Evolutionary conservation across 1,140 invertebrate species (phyloP).

Genomic region (Dendrolimus kikuchii): DNA sequence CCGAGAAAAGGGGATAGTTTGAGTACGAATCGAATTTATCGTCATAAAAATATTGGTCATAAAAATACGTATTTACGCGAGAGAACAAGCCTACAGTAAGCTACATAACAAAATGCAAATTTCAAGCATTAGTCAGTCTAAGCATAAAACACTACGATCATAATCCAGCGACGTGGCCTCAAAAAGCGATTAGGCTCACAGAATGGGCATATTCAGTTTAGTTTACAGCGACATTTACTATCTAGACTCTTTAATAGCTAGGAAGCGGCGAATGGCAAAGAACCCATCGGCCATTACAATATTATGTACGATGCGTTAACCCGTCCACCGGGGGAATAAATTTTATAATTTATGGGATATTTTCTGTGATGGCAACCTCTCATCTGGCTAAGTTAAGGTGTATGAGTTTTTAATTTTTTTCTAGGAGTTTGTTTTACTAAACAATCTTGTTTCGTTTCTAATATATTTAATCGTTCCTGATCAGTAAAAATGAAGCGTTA

Average conservation of each 20-base stretch:
- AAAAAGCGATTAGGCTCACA: constrained; percentile 47
- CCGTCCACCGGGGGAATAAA: constrained; percentile 44
- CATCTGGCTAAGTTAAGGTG: constrained; percentile 3
- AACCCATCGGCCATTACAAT: constrained; percentile 24
- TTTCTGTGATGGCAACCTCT: constrained; percentile 44
- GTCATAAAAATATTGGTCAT: too few relatives aligned
- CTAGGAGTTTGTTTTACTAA: too few relatives aligned
- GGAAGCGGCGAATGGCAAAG: constrained; percentile 47
- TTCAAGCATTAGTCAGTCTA: constrained; percentile 6
- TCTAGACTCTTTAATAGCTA: constrained; percentile 53
- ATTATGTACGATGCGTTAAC: constrained; percentile 33
- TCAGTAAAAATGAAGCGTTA: too few relatives aligned
- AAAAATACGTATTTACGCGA: too few relatives aligned
- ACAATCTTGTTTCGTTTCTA: too few relatives aligned
- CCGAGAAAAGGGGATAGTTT: too few relatives aligned
- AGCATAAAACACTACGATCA: constrained; percentile 22
- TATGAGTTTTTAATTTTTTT: too few relatives aligned
- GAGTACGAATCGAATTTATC: too few relatives aligned
- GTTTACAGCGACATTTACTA: constrained; percentile 57
- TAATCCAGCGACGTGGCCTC: constrained; percentile 23
- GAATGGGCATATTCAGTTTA: constrained; percentile 49
- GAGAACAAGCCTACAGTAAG: too few relatives aligned
- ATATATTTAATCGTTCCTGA: too few relatives aligned
- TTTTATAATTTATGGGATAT: constrained; percentile 52
- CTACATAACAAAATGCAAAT: constrained; percentile 23